A percentile compares a stretch with the other conserved stretches of the same genome.
Evolutionary conservation across 2,888 invertebrate genomes (phyloP).

Genomic region (Melieria picta): DNA sequence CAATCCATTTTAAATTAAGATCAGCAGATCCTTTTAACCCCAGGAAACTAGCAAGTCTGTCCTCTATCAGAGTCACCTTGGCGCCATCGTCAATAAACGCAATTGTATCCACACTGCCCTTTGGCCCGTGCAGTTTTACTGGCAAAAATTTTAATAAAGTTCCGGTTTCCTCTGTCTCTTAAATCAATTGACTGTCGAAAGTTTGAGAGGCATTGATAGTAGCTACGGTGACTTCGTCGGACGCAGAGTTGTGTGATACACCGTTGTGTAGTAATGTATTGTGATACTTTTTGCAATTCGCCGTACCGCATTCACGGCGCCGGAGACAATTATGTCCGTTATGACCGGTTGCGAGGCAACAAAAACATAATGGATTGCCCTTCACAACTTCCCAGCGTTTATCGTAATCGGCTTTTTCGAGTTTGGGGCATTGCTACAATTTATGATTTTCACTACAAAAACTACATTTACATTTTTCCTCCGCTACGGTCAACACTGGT

Average conservation of each 20-base stretch:
- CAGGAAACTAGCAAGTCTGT: neutral
- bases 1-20: too few species aligned
- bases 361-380: neutral
- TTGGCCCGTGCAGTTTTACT: neutral
- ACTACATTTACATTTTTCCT: neutral
- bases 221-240: constrained; percentile 8
- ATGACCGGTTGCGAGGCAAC: constrained; percentile 24
- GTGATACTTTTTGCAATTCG: constrained; percentile 25
- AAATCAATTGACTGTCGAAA: too few species aligned
- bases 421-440: neutral
- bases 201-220: too few species aligned
- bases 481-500: neutral
- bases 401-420: neutral
- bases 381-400: neutral
- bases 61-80: constrained; percentile 14
- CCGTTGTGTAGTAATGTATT: constrained; percentile 28
- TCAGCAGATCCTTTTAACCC: too few species aligned
- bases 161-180: too few species aligned
- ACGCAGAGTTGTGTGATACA: neutral
- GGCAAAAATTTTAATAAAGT: too few species aligned
- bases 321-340: constrained; percentile 18
- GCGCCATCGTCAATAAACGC: constrained; percentile 14
- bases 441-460: neutral
- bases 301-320: constrained; percentile 28
- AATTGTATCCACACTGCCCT: neutral